These are phyloP conservation scores for Hypselothyrea guttata DNA, from an alignment of 2,888 invertebrate species.

Conservation along the genomic window DNA sequence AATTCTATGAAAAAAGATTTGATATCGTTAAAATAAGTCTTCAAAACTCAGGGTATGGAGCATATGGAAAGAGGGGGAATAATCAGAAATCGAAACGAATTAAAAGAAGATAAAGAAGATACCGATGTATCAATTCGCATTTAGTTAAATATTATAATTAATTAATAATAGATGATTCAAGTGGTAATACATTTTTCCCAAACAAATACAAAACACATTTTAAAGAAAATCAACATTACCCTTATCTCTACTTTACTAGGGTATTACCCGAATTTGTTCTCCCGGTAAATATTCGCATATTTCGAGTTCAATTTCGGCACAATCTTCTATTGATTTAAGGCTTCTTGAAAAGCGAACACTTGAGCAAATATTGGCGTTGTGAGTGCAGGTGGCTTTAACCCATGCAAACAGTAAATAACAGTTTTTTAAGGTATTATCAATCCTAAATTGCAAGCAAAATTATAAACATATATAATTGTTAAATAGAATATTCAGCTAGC, in stretches of 20 bases:
- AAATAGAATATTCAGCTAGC: too few relatives aligned
- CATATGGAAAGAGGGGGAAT: too few relatives aligned
- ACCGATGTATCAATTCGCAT: too few relatives aligned
- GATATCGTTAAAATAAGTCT: too few relatives aligned
- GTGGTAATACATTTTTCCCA: not conserved
- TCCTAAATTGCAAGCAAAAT: not conserved
- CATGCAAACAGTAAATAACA: not conserved
- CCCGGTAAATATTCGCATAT: slow-evolving; percentile 3
- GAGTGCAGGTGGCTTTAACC: slow-evolving; percentile 13
- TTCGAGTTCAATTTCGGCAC: slow-evolving; percentile 9
- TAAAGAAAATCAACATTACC: not conserved
- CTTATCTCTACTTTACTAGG: too few relatives aligned
- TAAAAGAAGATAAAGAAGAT: too few relatives aligned
- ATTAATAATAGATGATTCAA: not conserved
- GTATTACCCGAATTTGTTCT: not conserved
- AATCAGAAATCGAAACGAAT: too few relatives aligned
- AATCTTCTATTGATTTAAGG: slow-evolving; percentile 19
- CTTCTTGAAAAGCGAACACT: slow-evolving; percentile 21
- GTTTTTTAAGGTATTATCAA: slow-evolving; percentile 2
- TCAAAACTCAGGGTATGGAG: too few relatives aligned
- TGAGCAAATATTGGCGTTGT: slow-evolving; percentile 35
- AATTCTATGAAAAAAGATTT: not conserved
- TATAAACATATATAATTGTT: too few relatives aligned
- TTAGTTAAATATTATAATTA: not conserved
- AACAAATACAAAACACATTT: not conserved